Evolutionary conservation across 2,797 vertebrate species (phyloP).

Genomic region (Thaleichthys pacificus): DNA sequence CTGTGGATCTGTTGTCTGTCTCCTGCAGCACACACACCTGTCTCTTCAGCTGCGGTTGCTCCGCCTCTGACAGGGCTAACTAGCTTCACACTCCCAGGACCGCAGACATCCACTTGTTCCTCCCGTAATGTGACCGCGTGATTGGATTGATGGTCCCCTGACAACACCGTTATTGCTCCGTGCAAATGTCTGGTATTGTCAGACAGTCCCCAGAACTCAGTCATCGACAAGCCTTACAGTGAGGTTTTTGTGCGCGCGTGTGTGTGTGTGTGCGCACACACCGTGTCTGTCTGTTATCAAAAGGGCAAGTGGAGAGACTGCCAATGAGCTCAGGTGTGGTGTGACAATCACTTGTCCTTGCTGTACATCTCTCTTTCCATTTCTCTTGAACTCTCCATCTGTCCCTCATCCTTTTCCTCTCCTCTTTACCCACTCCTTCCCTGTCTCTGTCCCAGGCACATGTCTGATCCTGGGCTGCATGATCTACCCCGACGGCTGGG

Average conservation of each 20-base stretch:
- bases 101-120: neutral
- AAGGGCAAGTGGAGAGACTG: neutral
- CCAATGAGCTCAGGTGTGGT: neutral
- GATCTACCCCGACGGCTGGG: conserved; percentile 99
- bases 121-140: conserved; percentile 6
- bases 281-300: neutral
- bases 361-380: conserved; percentile 14
- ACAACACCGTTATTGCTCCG: conserved; percentile 28
- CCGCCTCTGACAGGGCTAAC: conserved; percentile 3
- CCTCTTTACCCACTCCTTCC: neutral
- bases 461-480: conserved; percentile 97
- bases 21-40: neutral
- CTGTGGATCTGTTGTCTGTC: neutral
- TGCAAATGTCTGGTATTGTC: conserved; percentile 31
- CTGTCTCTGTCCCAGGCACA: conserved; percentile 76
- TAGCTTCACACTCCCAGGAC: neutral
- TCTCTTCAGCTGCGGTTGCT: neutral
- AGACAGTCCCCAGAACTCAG: conserved; percentile 37
- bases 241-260: neutral
- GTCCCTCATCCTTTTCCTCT: neutral
- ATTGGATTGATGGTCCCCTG: conserved; percentile 15
- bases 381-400: neutral
- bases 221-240: too few species aligned
- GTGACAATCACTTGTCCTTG: neutral
- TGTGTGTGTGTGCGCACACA: too few species aligned